Conservation (phyloP, 2,888 invertebrate species). For the Drosophila mulleri region DNA sequence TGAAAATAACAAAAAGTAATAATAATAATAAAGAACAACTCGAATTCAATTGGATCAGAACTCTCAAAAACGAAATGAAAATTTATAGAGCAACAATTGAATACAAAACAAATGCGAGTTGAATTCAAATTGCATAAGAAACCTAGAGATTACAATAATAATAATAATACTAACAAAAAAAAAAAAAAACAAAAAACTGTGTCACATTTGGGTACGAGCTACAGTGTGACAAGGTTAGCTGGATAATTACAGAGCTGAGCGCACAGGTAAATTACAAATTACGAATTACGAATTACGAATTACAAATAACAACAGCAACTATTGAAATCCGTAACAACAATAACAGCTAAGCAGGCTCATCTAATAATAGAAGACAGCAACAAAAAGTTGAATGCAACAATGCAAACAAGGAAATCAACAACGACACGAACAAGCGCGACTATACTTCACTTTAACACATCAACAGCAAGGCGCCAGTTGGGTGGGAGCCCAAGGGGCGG, state of each 20-base stretch:
- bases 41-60: constrained; percentile 22
- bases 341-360: constrained; percentile 43
- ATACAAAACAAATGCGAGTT: constrained; percentile 10
- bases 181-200: constrained; percentile 10
- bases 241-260: constrained; percentile 71
- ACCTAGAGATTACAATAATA: constrained; percentile 34
- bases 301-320: constrained; percentile 22
- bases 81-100: constrained; percentile 39
- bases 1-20: not conserved
- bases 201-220: constrained; percentile 36
- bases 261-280: constrained; percentile 65
- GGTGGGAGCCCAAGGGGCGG: not conserved
- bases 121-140: constrained; percentile 16
- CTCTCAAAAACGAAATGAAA: constrained; percentile 44
- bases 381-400: constrained; percentile 55
- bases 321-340: constrained; percentile 25
- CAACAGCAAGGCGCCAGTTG: not conserved
- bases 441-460: constrained; percentile 59
- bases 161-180: constrained; percentile 21
- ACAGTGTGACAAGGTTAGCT: constrained; percentile 68
- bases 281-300: constrained; percentile 16
- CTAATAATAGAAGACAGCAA: constrained; percentile 56
- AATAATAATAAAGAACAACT: too few relatives aligned
- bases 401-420: constrained; percentile 70
- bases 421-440: constrained; percentile 52